phyloP scores from a whole-genome alignment of 2,888 invertebrate genomes.

The Ormyrus nitidulus region DNA sequence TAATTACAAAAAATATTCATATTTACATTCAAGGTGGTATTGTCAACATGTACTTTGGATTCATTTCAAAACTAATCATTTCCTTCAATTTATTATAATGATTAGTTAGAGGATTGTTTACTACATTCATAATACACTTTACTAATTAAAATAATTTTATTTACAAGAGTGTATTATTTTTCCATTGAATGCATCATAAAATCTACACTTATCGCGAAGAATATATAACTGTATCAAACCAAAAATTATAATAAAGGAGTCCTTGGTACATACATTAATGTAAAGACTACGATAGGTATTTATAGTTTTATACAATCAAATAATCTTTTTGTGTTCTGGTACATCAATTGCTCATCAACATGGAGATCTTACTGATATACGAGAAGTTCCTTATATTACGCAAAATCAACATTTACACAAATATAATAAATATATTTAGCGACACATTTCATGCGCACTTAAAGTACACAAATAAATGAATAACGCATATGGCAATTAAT shows the following conservation, averaged over 20 bases:
- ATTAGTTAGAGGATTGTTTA: slow-evolving; percentile 3
- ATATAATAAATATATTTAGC: slow-evolving; percentile 23
- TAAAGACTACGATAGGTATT: slow-evolving; percentile 5
- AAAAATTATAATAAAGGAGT: neutral
- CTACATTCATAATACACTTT: slow-evolving; percentile 34
- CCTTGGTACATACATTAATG: slow-evolving; percentile 1
- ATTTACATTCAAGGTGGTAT: slow-evolving; percentile 17
- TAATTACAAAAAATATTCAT: neutral
- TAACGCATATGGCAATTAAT: slow-evolving; percentile 1
- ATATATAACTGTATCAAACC: neutral
- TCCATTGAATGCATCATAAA: too few relatives aligned
- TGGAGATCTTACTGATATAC: slow-evolving; percentile 14
- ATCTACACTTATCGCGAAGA: neutral
- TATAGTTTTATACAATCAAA: neutral
- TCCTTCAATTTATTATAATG: neutral
- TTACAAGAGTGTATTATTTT: neutral
- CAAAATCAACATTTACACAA: slow-evolving; percentile 23
- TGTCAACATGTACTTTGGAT: neutral
- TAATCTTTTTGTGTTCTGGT: slow-evolving; percentile 35
- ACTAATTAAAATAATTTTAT: slow-evolving; percentile 4
- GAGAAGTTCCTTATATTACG: slow-evolving; percentile 17
- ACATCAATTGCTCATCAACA: slow-evolving; percentile 39
- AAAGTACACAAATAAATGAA: neutral
- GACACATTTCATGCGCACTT: slow-evolving; percentile 40
- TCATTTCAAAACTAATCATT: slow-evolving; percentile 1